Evolutionary conservation across 2,113 vertebrate species (phyloP).

Genomic region (Eleginops maclovinus): DNA sequence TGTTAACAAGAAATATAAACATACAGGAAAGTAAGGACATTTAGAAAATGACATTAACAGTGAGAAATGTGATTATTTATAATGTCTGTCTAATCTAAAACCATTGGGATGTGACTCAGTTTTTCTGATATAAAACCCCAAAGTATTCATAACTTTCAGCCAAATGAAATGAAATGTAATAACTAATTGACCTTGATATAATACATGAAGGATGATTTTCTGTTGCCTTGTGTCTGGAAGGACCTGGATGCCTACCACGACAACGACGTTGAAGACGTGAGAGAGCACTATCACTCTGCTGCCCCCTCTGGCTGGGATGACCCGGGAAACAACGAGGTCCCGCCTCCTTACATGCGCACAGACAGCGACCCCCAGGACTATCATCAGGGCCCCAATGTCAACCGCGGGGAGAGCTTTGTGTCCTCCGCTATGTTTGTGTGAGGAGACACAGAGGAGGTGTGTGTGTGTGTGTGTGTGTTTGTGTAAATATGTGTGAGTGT

Average conservation of each 20-base stretch:
- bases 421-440: conserved; percentile 82
- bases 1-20: no score
- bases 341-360: conserved; percentile 63
- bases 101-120: neutral
- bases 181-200: neutral
- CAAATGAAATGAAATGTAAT: no score
- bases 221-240: conserved; percentile 54
- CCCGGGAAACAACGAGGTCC: conserved; percentile 59
- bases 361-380: conserved; percentile 33
- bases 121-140: neutral
- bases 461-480: neutral
- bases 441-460: neutral
- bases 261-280: neutral
- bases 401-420: conserved; percentile 81
- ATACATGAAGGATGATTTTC: neutral
- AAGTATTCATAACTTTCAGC: neutral
- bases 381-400: conserved; percentile 27
- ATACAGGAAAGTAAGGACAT: no score
- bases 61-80: no score
- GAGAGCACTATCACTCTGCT: conserved; percentile 53
- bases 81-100: no score
- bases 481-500: neutral
- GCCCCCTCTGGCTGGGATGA: conserved; percentile 74
- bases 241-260: conserved; percentile 72
- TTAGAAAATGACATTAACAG: no score